Evolutionary conservation across 2,888 invertebrate species (phyloP), one percentile per base, ranked within the genome.

Genomic region (Glaucopsyche alexis): DNA sequence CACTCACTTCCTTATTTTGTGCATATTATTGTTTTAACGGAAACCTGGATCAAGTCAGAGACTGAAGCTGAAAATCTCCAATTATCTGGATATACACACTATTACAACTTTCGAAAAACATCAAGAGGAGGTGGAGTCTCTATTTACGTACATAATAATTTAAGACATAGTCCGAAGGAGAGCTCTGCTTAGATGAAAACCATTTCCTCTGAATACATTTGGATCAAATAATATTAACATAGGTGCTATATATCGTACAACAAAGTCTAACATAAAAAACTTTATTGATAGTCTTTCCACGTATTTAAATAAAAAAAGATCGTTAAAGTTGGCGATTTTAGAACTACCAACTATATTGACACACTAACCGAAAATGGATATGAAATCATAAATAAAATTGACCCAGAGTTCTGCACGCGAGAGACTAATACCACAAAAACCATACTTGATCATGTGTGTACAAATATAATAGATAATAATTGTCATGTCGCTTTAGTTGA

Each of bases 391-490:
- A 73, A 73, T 49, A 73, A 75, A 74, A 72, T 77, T 75, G 9
- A 72, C 74, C 60, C 9, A 75, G 8, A 69, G 72, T 72, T 60
- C 75, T 16, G 71, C 76, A 72, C 74, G 13, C 7, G 79, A 29
- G 74, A 75, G 52, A 76, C 77, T 2, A 7, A 7, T 0, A 75
- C 71, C 3, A 76, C 74, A 3, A 76, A 74, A 42, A 77, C 77
- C 11, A 76, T 79, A 65, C 5, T 79, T 8, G 78, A 79, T 40
- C 76, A 79, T 72, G 66, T 77, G 5, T 73, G 66, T 55, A 75
- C 76, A 14, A 75, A 78, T 66, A n/a, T 78, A 16, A 67, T 70
- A 13, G 72, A 77, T 9, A 45, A 76, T 66, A 9, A 49, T 40
- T 72, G 73, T 29, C 72, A 42, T 47, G 70, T 76, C 6, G 52